Conservation (phyloP, 2,797 vertebrate species). For the Odontamblyopus rebecca region DNA sequence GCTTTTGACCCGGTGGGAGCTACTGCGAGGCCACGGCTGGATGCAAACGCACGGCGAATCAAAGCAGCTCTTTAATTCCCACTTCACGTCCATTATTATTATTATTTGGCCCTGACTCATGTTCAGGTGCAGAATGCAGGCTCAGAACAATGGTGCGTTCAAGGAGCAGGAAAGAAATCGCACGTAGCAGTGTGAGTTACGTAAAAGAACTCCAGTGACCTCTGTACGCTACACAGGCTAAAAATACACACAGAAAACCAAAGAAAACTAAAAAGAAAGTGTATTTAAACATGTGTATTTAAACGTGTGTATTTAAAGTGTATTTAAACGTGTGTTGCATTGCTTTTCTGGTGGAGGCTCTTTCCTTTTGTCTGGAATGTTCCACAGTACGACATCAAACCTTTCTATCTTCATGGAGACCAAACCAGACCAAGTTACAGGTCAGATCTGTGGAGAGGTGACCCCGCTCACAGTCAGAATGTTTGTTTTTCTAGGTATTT, state of each 20-base stretch:
- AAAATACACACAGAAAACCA: not conserved
- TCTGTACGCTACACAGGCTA: not conserved
- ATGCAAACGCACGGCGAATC: conserved; percentile 67
- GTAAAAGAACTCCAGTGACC: conserved; percentile 52
- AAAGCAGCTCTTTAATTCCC: conserved; percentile 47
- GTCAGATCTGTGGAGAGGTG: no score
- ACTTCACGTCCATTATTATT: conserved; percentile 20
- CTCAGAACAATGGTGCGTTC: conserved; percentile 69
- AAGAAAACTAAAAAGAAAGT: not conserved
- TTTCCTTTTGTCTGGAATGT: no score
- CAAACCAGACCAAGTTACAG: no score
- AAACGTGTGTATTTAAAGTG: no score
- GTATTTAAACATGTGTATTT: no score
- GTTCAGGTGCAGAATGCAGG: conserved; percentile 72
- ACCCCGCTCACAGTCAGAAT: no score
- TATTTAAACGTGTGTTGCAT: no score
- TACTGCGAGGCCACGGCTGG: conserved; percentile 60
- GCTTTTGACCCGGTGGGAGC: conserved; percentile 67
- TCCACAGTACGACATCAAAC: no score
- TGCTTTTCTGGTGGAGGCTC: no score
- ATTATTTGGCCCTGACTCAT: conserved; percentile 41
- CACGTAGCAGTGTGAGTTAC: conserved; percentile 68
- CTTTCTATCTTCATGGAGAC: no score
- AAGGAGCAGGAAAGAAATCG: conserved; percentile 69
- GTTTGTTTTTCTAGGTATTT: no score